Base-by-base conservation (phyloP, 2,888 invertebrate species). In the Sturmia bella region DNA sequence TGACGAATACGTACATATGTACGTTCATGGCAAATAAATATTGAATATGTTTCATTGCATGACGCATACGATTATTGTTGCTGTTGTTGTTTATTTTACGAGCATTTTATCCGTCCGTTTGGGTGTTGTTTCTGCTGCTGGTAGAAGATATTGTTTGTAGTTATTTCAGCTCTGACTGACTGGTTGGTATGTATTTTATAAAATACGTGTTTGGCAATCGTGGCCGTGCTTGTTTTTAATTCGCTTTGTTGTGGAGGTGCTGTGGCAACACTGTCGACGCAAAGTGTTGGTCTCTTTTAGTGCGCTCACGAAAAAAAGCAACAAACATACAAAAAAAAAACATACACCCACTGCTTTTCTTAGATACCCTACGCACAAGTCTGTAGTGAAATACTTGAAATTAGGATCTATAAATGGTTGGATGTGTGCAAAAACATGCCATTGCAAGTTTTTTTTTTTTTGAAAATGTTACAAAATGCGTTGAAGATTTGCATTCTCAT, bases 1-100 rank as follows among this genome's bases (percentile, higher is more conserved):
- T 82, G 82, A 82, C 82, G 78, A 82, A 82, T 82, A 78, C 68
- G 73, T 64, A 15, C 59, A n/a, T n/a, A n/a, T n/a, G 66, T 48
- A 41, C 27, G 48, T 68, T 73, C 78, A 64, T 78, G 74, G 82
- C 27, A 75, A 75, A 70, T 78, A 70, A 75, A 75, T 78, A 54
- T 75, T 64, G 64, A 59, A 78, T 78, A 66, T 78, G 74, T 78
- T 75, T 82, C 74, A 82, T 78, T 70, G 82, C 70, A 82, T 82
- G 82, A 82, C 82, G 82, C 82, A 82, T 82, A 57, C 64, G 59
- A 50, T 73, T 73, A 68, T 68, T 52, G 59, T 27, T 54, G 15
- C 13, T 39, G 21, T 57, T 41, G 43, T 61, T 63, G 59, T 52
- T 39, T 13, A 17, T 74, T 32, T 45, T 63, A 63, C 56, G 56